A percentile compares a stretch with the other conserved stretches of the same genome.
Evolutionary conservation across 2,113 vertebrate genomes (phyloP).

Genomic region (Grammomys surdaster): DNA sequence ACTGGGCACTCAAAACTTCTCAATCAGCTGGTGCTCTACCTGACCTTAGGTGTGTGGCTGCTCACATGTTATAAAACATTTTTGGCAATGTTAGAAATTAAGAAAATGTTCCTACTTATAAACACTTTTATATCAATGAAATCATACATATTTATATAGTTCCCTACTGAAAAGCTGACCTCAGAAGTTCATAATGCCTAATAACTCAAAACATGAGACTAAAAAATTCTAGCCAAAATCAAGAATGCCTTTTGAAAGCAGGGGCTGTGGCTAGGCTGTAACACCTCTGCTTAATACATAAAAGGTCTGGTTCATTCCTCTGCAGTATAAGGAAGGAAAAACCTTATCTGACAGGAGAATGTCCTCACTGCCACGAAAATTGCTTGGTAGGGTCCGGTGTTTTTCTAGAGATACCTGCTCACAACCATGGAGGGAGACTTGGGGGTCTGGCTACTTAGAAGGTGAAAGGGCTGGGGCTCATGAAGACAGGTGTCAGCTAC

Average conservation of each 20-base stretch:
- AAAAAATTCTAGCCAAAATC: constrained; percentile 44
- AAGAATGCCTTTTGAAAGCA: constrained; percentile 27
- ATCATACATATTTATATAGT: constrained; percentile 48
- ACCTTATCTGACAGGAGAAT: not conserved
- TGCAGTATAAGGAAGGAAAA: not conserved
- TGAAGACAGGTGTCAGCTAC: not conserved
- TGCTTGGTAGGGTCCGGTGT: not conserved
- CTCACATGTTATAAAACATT: constrained; percentile 17
- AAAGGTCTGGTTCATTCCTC: not conserved
- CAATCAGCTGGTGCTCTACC: not conserved
- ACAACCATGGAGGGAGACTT: not conserved
- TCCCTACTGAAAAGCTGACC: constrained; percentile 37
- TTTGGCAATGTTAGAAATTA: constrained; percentile 50
- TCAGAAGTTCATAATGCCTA: constrained; percentile 44
- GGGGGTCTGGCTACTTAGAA: not conserved
- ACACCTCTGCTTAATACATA: not conserved
- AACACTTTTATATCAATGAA: constrained; percentile 51
- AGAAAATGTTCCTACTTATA: constrained; percentile 38
- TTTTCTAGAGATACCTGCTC: not conserved
- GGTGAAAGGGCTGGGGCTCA: not conserved
- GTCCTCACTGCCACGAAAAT: not conserved
- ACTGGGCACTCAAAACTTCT: not conserved
- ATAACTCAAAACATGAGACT: constrained; percentile 19
- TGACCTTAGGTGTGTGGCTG: not conserved
- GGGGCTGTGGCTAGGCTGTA: not conserved